Base-by-base conservation (phyloP, 1,140 invertebrate genomes). In the Eubasilissa regina region DNA sequence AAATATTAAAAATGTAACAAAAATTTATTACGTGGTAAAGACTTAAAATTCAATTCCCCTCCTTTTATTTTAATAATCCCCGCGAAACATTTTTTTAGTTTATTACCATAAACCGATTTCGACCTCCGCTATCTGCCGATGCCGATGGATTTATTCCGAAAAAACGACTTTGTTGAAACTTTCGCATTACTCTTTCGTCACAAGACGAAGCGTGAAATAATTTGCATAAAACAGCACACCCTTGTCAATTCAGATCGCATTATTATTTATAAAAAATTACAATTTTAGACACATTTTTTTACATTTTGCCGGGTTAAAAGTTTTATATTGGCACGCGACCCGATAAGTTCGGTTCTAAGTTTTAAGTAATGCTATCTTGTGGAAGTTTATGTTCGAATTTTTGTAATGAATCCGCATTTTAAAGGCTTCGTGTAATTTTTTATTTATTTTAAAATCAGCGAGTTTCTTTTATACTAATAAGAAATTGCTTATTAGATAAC, bases 41-140 rank as follows among this genome's bases (percentile, higher is more conserved):
- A 56, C 53, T 74, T 55, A 55, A 74, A 74, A 74, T 56, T 74
- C 25, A 55, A 74, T 56, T 74, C 70, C 70, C 70, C 53, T 53
- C 17, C 47, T 56, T 25, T 53, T 11, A 43, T 44, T 74, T 74
- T 55, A 43, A 56, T 74, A 74, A 74, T 74, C 70, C 70, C 35
- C 17, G 12, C 15, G 11, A 56, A 74, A 74, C 70, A 74, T 74
- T 74, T 74, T 68, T 70, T 55, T 53, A 55, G 70, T 56, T 74
- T 56, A 74, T 74, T 74, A 74, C 51, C 70, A 74, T 74, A 74
- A 74, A 53, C 70, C 70, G 70, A 74, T 74, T 74, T 74, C 21
- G 53, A 35, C 53, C 51, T 3, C 25, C 51, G 10, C 44, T 74
- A 44, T 74, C 70, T 74, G 70, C 13, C 21, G 53, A 74, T 56